Percentiles rank a stretch among this genome's conserved stretches.
These are phyloP conservation scores for Maccullochella peelii DNA, from an alignment of 2,113 vertebrate genomes.

Conservation along the genomic window DNA sequence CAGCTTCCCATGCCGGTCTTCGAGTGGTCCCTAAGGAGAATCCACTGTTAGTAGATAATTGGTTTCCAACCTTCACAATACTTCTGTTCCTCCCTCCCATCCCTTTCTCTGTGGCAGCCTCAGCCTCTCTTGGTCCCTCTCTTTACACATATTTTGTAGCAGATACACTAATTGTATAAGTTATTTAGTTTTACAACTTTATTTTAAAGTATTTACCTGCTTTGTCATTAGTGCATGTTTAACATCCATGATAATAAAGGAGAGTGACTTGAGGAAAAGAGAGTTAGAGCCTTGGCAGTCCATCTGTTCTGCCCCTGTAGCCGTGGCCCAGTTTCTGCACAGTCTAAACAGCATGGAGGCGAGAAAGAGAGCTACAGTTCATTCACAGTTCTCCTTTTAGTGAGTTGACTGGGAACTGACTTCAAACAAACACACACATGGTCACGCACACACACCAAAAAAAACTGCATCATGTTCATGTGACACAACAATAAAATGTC, in stretches of 20 bases:
- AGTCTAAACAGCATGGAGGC: conserved; percentile 19
- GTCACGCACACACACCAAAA: not conserved
- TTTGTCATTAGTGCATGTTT: conserved; percentile 39
- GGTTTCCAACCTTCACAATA: conserved; percentile 66
- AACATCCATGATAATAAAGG: conserved; percentile 44
- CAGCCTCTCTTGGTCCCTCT: not conserved
- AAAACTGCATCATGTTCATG: not conserved
- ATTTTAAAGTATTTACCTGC: conserved; percentile 16
- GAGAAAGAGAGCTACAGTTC: conserved; percentile 23
- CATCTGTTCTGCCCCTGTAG: conserved; percentile 64
- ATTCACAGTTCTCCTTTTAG: conserved; percentile 23
- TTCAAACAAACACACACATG: conserved; percentile 2
- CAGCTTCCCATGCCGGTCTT: conserved; percentile 31
- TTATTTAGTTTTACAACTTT: conserved; percentile 21
- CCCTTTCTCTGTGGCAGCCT: conserved; percentile 7
- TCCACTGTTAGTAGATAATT: conserved; percentile 69
- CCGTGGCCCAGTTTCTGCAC: conserved; percentile 57
- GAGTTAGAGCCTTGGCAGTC: conserved; percentile 36
- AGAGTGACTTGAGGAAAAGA: conserved; percentile 37
- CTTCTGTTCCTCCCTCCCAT: not conserved
- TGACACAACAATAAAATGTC: not conserved
- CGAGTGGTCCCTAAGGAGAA: conserved; percentile 51
- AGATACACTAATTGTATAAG: not conserved
- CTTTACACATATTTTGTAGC: conserved; percentile 12
- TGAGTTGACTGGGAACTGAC: conserved; percentile 6